Evolutionary conservation across 2,888 invertebrate genomes (phyloP), one percentile per base, ranked within the genome.

Genomic region (Noctuana brunneofusca): DNA sequence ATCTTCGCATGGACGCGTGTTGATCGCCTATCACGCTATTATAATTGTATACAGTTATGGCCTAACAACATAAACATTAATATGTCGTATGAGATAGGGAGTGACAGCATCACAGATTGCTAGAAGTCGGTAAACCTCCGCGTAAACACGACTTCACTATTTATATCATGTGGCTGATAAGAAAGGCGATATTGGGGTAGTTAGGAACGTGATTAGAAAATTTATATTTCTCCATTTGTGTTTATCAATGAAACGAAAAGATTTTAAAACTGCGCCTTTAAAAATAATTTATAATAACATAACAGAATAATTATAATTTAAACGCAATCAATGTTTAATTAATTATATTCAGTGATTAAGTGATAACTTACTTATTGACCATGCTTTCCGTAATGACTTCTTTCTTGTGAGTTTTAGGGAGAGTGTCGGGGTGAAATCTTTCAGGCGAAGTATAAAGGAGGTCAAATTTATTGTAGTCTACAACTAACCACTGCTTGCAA

Each of bases 401-500:
- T 41, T 76, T 84, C 30, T 72, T 68, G 30, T 68, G 68, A 12
- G 46, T 58, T 27, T 66, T 72, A 8, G 64, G 55, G n/a, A 69
- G n/a, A 27, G 35, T 46, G 63, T 73, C 58, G 38, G 57, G 18
- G 20, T 46, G 46, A 43, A n/a, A n/a, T n/a, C n/a, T 30, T 3
- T 58, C 68, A 43, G 70, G 66, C 1, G 67, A 68, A 0, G 71
- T 66, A 20, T 75, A 75, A 3, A 86, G 68, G 2, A 77, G 70
- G 48, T 81, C 76, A 60, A 95, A 93, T 66, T 92, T 91, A 55
- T 93, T 94, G 75, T 95, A 95, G 80, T 97, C 96, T 0, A 97
- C 92, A 4, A 96, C 92, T 71, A 97, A 93, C 97, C 97, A 98
- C 79, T 98, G 97, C 76, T 97, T 96, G 80, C 95, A 95, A 64